A percentile compares a stretch with the other conserved stretches of the same genome.
Evolutionary conservation across 1,140 invertebrate genomes (phyloP).

Genomic region (Scaptomyza pallida): DNA sequence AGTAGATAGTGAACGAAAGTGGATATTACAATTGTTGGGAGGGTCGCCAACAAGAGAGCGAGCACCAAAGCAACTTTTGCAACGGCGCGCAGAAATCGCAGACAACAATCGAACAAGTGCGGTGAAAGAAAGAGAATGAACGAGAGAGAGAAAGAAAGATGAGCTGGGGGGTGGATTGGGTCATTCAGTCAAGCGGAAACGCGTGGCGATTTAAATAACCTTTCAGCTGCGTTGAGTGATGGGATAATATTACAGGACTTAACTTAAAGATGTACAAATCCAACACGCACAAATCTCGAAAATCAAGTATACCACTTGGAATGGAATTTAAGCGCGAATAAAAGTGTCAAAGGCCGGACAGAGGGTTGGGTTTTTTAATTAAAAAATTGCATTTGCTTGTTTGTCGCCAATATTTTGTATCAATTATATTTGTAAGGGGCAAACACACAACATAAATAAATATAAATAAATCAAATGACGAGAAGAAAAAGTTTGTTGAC

Average conservation of each 20-base stretch:
- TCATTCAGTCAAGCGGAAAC: constrained; percentile 43
- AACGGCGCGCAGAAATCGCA: constrained; percentile 18
- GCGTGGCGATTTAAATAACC: constrained; percentile 50
- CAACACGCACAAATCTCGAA: constrained; percentile 4
- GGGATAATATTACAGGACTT: constrained; percentile 42
- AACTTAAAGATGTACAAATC: constrained; percentile 43
- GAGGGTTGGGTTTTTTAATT: neutral
- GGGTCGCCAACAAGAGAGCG: constrained; percentile 9
- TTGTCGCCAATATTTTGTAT: constrained; percentile 12
- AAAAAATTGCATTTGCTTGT: constrained; percentile 14
- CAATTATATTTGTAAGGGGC: constrained; percentile 1
- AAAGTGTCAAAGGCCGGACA: no score
- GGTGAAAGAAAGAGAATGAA: neutral
- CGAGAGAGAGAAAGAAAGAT: neutral
- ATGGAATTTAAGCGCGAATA: constrained; percentile 16
- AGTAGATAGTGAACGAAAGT: constrained; percentile 9
- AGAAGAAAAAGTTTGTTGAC: neutral
- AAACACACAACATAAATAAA: neutral
- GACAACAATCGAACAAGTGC: constrained; percentile 18
- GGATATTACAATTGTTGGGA: constrained; percentile 17
- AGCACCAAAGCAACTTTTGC: constrained; percentile 16
- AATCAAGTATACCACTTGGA: constrained; percentile 8
- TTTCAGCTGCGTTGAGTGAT: constrained; percentile 43
- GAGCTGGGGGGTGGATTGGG: neutral
- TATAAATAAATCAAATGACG: neutral